A percentile compares a stretch with the other conserved stretches of the same genome.
Conservation (phyloP, 2,113 vertebrate genomes). For the Albula glossodonta region DNA sequence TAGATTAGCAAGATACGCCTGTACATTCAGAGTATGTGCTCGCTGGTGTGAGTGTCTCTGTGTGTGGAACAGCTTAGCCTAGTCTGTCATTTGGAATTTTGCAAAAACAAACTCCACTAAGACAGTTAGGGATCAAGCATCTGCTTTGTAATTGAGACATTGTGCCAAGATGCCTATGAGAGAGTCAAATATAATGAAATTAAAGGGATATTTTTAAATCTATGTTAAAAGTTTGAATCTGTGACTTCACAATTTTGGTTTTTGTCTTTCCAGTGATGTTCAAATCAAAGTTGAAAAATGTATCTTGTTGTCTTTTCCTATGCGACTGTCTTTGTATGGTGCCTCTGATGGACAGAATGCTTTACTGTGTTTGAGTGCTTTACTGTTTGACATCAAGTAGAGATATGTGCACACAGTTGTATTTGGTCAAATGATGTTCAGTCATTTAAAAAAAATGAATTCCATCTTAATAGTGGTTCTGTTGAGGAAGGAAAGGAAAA, state of each 20-base stretch:
- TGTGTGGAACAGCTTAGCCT: background rate
- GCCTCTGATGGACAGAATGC: background rate
- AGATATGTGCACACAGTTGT: background rate
- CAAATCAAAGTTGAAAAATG: constrained; percentile 25
- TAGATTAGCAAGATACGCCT: background rate
- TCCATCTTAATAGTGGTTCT: background rate
- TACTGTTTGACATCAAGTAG: background rate
- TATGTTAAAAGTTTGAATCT: constrained; percentile 32
- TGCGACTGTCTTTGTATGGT: background rate
- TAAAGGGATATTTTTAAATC: constrained; percentile 36
- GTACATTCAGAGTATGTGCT: background rate
- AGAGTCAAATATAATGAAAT: background rate
- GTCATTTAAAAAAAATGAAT: background rate
- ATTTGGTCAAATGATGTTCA: background rate
- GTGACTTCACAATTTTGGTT: constrained; percentile 45
- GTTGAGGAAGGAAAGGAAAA: background rate
- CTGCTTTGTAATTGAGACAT: background rate
- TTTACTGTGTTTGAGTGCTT: background rate
- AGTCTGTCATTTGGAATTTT: background rate
- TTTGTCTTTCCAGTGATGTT: constrained; percentile 25
- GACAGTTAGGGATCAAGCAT: background rate
- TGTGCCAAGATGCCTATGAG: background rate
- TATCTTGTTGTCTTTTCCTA: constrained; percentile 21
- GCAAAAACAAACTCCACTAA: background rate
- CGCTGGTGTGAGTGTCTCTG: background rate